Conservation (phyloP, 2,888 invertebrate species). For the Flabesymbios commensalis region DNA sequence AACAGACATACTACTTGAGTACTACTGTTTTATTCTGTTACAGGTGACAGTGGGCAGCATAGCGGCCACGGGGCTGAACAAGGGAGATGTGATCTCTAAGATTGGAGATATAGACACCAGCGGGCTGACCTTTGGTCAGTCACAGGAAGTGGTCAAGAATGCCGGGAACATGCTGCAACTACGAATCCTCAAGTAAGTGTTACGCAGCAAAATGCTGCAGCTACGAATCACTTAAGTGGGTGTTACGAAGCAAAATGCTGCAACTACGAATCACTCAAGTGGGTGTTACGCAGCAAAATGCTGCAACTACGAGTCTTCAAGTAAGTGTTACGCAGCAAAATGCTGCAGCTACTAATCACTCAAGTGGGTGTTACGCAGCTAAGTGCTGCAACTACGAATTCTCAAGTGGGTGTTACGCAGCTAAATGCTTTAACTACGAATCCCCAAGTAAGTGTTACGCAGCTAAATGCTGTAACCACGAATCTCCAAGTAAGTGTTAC, state of each 20-base stretch:
- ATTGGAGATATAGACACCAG: slow-evolving; percentile 53
- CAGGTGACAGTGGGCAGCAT: slow-evolving; percentile 59
- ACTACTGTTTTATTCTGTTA: no score
- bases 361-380: no score
- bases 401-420: no score
- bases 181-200: slow-evolving; percentile 21
- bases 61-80: slow-evolving; percentile 45
- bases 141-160: slow-evolving; percentile 52
- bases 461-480: no score
- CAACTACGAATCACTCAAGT: no score
- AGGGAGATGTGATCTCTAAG: slow-evolving; percentile 54
- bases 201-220: no score
- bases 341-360: no score
- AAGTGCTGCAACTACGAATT: no score
- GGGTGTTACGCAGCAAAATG: slow-evolving; percentile 51
- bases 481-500: no score
- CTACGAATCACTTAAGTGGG: no score
- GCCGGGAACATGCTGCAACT: slow-evolving; percentile 55
- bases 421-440: slow-evolving; percentile 50
- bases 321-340: slow-evolving; percentile 18
- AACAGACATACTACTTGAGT: no score
- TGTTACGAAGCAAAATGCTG: no score
- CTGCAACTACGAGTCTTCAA: slow-evolving; percentile 44
- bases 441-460: slow-evolving; percentile 23
- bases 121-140: slow-evolving; percentile 49